Evolutionary conservation across 2,797 vertebrate species (phyloP), one percentile per base, ranked within the genome.

Genomic region (Poecile montanus): DNA sequence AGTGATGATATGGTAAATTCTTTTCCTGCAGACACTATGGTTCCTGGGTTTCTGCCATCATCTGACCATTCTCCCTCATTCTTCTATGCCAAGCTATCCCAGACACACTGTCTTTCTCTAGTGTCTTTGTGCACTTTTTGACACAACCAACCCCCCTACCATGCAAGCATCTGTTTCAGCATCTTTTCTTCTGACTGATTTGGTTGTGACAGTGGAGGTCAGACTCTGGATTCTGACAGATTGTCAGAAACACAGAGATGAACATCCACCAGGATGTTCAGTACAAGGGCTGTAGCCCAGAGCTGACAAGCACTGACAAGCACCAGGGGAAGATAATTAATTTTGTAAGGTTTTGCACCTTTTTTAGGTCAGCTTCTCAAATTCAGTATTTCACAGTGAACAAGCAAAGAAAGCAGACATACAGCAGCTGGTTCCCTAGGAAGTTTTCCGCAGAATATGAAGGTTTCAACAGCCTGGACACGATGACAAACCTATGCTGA

Each of bases 61-160:
- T 62, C 44, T 79, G 18, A 57, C 34, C 20, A 5, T 86, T 85
- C 36, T 83, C 42, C 10, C 16, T 72, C 7, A 7, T 65, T 84
- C 20, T 85, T 82, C 50, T 68, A 0, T 29, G 16, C 34, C 42
- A 81, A 47, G 40, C 44, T 58, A 11, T 75, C 14, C 20, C n/a
- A 63, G 38, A 50, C 20, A 56, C 2, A 3, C 7, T 32, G 16
- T 56, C 22, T 74, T 85, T 88, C 51, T 78, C 62, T 65, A 5
- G 7, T 84, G 54, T 65, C 42, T 85, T 66, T 57, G 13, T 81
- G 65, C 25, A 74, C 13, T 29, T 90, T 94, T 88, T 86, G n/a
- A 57, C 34, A 57, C 38, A 77, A 29, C 0, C 19, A n/a, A 11
- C 16, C 14, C 36, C 29, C n/a, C 27, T 88, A 72, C 8, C 27